Evolutionary conservation across 2,113 vertebrate genomes (phyloP).

Genomic region (Meriones unguiculatus): DNA sequence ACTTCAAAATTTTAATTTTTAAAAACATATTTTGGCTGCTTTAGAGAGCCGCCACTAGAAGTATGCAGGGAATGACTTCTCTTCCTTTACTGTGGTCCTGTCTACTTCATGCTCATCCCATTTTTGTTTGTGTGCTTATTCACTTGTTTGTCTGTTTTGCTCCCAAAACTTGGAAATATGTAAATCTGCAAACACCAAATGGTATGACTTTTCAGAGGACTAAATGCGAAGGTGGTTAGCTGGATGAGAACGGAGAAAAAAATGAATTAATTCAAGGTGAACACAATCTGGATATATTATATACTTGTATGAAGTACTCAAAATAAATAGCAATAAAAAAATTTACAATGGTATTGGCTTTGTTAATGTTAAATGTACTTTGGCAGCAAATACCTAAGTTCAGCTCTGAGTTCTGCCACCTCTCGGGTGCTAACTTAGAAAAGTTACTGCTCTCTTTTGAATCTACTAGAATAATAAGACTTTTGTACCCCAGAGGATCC

Average conservation of each 20-base stretch:
- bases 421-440: neutral
- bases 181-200: neutral
- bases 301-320: neutral
- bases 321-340: neutral
- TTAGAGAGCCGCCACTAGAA: neutral
- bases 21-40: no score
- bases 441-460: neutral
- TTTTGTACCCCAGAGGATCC: neutral
- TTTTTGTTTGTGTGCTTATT: neutral
- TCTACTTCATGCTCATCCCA: neutral
- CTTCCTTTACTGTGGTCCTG: neutral
- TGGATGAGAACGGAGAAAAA: no score
- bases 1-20: neutral
- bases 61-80: neutral
- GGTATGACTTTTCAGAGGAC: neutral
- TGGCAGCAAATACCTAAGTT: constrained; percentile 2
- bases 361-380: neutral
- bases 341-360: neutral
- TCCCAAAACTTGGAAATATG: neutral
- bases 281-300: neutral
- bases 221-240: neutral
- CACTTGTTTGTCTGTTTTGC: neutral
- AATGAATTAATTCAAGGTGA: no score
- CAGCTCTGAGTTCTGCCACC: neutral
- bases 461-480: neutral